phyloP scores from a whole-genome alignment of 2,797 vertebrate species.

The Okamejei kenojei region DNA sequence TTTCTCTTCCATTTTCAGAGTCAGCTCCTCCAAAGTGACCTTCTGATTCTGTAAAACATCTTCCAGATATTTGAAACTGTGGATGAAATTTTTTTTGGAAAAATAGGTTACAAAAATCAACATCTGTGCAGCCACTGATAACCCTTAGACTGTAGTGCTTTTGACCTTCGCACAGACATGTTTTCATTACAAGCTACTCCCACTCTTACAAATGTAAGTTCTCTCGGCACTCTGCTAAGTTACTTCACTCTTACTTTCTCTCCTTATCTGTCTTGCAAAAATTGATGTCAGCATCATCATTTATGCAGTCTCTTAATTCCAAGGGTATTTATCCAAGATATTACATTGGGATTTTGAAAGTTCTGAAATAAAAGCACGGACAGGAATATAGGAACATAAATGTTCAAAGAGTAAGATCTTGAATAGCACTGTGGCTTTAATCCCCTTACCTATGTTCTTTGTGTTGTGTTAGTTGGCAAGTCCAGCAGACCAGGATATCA shows the following conservation, averaged over 20 bases:
- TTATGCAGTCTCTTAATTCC: neutral
- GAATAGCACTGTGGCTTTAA: neutral
- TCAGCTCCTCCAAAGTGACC: slow-evolving; percentile 61
- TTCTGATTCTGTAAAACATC: slow-evolving; percentile 65
- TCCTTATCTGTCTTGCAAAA: neutral
- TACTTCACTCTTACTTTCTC: neutral
- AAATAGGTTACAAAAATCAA: neutral
- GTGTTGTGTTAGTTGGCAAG: slow-evolving; percentile 63
- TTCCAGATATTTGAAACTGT: slow-evolving; percentile 57
- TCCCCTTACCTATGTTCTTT: slow-evolving; percentile 62
- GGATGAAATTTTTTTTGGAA: neutral
- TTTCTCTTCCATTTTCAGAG: slow-evolving; percentile 64
- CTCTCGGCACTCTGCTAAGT: neutral
- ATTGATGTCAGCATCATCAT: neutral
- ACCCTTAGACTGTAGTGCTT: neutral
- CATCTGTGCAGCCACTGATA: neutral
- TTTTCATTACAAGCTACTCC: neutral
- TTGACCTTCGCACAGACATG: too few species aligned
- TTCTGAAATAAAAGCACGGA: neutral
- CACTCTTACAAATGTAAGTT: neutral
- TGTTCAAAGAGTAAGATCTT: neutral
- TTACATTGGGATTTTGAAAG: neutral
- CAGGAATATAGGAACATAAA: neutral
- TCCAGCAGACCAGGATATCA: slow-evolving; percentile 55
- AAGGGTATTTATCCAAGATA: neutral